These are phyloP conservation scores for Jaculus jaculus DNA, from an alignment of 2,113 vertebrate genomes.

Conservation along the genomic window DNA sequence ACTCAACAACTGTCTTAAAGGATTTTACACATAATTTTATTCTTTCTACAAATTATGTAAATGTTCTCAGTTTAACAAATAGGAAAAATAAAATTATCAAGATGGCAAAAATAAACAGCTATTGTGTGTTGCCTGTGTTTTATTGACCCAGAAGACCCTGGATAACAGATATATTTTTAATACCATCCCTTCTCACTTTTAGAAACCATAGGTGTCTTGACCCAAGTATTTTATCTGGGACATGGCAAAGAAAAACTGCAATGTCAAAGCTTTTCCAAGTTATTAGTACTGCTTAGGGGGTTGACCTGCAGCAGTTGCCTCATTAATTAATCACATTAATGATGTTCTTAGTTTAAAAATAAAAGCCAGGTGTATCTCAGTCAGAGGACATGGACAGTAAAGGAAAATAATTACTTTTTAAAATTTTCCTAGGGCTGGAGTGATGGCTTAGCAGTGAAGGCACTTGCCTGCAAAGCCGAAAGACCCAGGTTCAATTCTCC, in stretches of 20 bases:
- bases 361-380: constrained; percentile 13
- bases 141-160: neutral
- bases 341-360: constrained; percentile 54
- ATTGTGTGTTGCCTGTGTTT: neutral
- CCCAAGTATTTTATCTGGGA: constrained; percentile 50
- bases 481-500: too few relatives aligned
- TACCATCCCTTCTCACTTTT: neutral
- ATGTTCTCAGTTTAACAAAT: neutral
- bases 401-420: neutral
- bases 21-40: neutral
- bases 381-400: neutral
- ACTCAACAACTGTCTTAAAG: neutral
- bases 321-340: constrained; percentile 40
- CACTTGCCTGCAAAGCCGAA: too few relatives aligned
- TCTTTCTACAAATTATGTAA: constrained; percentile 1
- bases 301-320: neutral
- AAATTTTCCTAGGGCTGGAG: too few relatives aligned
- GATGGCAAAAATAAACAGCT: neutral
- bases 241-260: constrained; percentile 21
- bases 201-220: neutral
- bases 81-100: neutral
- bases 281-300: neutral
- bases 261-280: constrained; percentile 30
- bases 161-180: neutral
- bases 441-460: too few relatives aligned